These are phyloP conservation scores for Hycleus phaleratus DNA, from an alignment of 1,140 invertebrate species.

Conservation along the genomic window DNA sequence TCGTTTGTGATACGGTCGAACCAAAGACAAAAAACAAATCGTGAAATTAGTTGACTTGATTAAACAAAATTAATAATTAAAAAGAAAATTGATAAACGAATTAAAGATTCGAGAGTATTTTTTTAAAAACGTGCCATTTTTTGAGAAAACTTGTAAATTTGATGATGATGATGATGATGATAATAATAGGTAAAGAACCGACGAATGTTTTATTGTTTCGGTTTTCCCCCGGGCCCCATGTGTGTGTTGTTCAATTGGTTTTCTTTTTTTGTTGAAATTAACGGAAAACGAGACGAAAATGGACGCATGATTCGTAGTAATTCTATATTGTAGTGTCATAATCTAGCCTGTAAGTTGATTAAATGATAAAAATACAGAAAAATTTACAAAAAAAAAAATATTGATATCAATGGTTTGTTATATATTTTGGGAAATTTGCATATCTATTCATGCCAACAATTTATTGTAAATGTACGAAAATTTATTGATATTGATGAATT, in stretches of 20 bases:
- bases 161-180: neutral
- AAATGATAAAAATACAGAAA: neutral
- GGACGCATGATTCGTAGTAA: no score
- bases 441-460: conserved; percentile 37
- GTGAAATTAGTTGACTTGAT: no score
- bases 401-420: conserved; percentile 27
- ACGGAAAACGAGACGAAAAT: no score
- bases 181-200: conserved; percentile 6
- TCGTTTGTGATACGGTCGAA: conserved; percentile 37
- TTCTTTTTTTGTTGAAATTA: conserved; percentile 1
- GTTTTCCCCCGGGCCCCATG: neutral
- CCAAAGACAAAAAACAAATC: conserved; percentile 31
- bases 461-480: conserved; percentile 22
- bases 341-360: no score
- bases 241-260: neutral
- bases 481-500: conserved; percentile 24
- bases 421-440: conserved; percentile 22
- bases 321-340: no score
- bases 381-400: conserved; percentile 5
- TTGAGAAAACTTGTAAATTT: neutral
- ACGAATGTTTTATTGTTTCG: conserved; percentile 13
- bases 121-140: conserved; percentile 35
- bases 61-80: neutral
- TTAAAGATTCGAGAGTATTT: conserved; percentile 30
- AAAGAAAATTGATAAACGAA: conserved; percentile 14